Evolutionary conservation across 2,888 invertebrate species (phyloP).

Genomic region (Vesta saturnalis): DNA sequence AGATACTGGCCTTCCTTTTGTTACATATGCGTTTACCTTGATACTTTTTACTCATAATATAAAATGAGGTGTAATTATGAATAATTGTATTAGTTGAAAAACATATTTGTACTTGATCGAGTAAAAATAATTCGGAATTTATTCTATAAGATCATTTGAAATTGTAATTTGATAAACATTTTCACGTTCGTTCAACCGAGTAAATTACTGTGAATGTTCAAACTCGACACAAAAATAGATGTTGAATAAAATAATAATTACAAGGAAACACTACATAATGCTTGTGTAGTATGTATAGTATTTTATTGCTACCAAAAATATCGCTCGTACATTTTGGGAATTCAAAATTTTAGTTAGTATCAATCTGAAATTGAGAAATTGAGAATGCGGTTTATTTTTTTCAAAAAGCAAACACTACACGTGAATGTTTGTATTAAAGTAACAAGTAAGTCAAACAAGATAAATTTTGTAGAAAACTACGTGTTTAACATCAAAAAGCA

Average conservation of each 20-base stretch:
- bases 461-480: constrained; percentile 59
- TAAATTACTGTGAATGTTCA: too few relatives aligned
- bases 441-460: constrained; percentile 54
- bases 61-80: neutral
- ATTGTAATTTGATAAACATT: too few relatives aligned
- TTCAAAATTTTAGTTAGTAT: too few relatives aligned
- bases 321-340: neutral
- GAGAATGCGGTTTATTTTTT: constrained; percentile 30
- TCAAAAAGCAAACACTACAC: constrained; percentile 33
- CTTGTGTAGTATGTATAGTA: too few relatives aligned
- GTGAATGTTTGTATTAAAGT: constrained; percentile 38
- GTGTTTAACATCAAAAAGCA: constrained; percentile 57
- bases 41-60: neutral
- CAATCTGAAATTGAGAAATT: neutral
- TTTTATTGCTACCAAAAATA: neutral
- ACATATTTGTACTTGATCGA: neutral
- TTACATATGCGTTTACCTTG: constrained; percentile 10
- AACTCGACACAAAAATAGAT: too few relatives aligned
- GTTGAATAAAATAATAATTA: too few relatives aligned
- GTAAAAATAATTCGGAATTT: too few relatives aligned
- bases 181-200: too few relatives aligned
- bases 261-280: too few relatives aligned
- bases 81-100: neutral
- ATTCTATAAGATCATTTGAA: too few relatives aligned
- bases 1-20: constrained; percentile 3